Evolutionary conservation across 2,888 invertebrate genomes (phyloP), one percentile per base, ranked within the genome.

Genomic region (Limnephilus rhombicus): DNA sequence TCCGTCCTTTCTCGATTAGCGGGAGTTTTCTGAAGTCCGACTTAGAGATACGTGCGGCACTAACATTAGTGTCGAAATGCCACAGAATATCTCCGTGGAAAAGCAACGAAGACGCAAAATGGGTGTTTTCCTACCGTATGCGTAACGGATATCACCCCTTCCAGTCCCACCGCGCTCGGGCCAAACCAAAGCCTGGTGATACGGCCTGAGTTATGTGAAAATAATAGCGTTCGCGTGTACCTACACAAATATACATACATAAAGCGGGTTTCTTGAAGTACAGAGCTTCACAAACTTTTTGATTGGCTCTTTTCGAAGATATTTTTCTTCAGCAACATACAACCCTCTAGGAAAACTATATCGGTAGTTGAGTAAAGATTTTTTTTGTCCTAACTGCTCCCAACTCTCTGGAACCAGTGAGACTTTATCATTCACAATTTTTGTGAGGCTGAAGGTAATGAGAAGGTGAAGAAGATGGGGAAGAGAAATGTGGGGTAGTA

Each of bases 191-290:
- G 86, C 86, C 86, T 68, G 9, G 80, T 41, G 91, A 91, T 87
- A 91, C 80, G 45, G 49, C 81, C 24, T 87, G 87, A 91, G 68
- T 91, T 86, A 91, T 80, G 41, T 4, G 80, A 91, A 91, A 80
- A 91, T 91, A 91, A 91, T 91, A 87, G 85, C 53, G 29, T 15
- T 89, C 80, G 31, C n/a, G 31, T 18, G 34, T 90, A n/a, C 85
- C 89, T 24, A 68, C 68, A 24, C 68, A 68, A 68, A 68, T n/a
- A 68, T 24, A 68, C 68, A 53, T 15, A 68, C 68, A 53, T 53
- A 68, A 68, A 68, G 68, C 0, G 0, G n/a, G n/a, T 24, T 68
- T 68, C 68, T 68, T 68, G 68, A 7, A 68, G 68, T 24, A 68
- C 24, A 68, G 68, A 68, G 68, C 0, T 68, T 24, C 9, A 1